Evolutionary conservation across 2,888 invertebrate genomes (phyloP), one percentile per base, ranked within the genome.

Genomic region (Amblyjoppa fuscipennis): DNA sequence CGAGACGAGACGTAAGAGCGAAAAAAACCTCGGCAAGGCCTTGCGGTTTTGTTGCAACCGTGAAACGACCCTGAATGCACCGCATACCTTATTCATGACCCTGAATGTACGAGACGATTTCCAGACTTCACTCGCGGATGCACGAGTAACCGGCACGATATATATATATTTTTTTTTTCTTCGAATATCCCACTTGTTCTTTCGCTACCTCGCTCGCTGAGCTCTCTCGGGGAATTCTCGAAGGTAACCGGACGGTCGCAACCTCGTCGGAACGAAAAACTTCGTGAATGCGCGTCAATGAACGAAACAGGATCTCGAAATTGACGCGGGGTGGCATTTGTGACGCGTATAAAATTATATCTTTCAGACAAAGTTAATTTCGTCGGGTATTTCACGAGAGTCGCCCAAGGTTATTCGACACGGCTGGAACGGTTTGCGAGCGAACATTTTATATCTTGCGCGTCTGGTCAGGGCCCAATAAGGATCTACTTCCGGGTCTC

Each of bases 61-160:
- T 78, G 78, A 81, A 87, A 87, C 83, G 78, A 74, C 75, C 82
- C 66, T 81, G 84, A 61, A 75, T 78, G 59, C 69, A 13, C 51
- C 38, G 25, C 9, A 34, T 70, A 49, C 9, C 61, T 69, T 41
- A 81, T 78, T 70, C 74, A 51, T 74, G 85, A 77, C 85, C 85
- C 76, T 85, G 85, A 83, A 83, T 64, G 28, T 56, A 64, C 75
- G 73, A 76, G 53, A 77, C 59, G 61, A 80, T 66, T 69, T 80
- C 41, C 59, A 71, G 74, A 53, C 81, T 78, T 78, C 69, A 76
- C 66, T 38, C 59, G 66, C 28, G 68, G 41, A 38, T 59, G 34
- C 9, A 45, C 28, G 28, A 53, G 45, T 64, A 76, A 61, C 68
- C 79, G 66, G 53, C 76, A 38, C 64, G 28, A 79, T 70, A 68